Evolutionary conservation across 2,888 invertebrate genomes (phyloP), one percentile per base, ranked within the genome.

Genomic region (Pseudanteris insignis): DNA sequence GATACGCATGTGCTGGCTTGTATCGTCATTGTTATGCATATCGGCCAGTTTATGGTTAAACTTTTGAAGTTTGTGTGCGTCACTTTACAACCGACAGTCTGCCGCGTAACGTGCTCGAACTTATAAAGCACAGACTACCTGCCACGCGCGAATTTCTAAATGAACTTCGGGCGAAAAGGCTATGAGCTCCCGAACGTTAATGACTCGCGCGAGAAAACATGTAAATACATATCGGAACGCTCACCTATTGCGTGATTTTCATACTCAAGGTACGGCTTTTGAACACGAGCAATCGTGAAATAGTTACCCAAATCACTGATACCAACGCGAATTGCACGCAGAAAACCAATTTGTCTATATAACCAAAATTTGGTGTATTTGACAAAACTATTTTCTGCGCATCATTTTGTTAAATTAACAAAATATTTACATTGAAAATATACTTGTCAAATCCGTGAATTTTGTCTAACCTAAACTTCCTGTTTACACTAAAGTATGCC

Each of bases 11-110:
- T 58, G 46, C 44, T 51, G 28, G 58, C 51, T 30, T 44, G 38
- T 38, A 32, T 48, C 47, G 54, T 54, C 54, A 54, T 54, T 60
- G 61, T 60, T 57, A 64, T 61, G 58, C 61, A 64, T 61, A 61
- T 58, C 57, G 60, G 48, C 46, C 64, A 43, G 58, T 54, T 64
- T 60, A 61, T 61, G 54, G 60, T 44, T 54, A 43, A 61, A 54
- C 48, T 61, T 54, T 60, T 37, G 36, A 54, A 48, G 60, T 54
- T 64, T 60, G 50, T 57, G 43, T 44, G 50, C 58, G 46, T 64
- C 58, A 61, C 64, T 58, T 58, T 64, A 64, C 57, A 60, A 64
- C 51, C 40, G 41, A 40, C 53, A 36, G 44, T 29, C 15, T 50
- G 50, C 41, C 46, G 46, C 29, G 46, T 55, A 55, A 62, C 61